These are phyloP conservation scores for Mustelus asterias DNA, from an alignment of 2,113 vertebrate species.

Conservation along the genomic window DNA sequence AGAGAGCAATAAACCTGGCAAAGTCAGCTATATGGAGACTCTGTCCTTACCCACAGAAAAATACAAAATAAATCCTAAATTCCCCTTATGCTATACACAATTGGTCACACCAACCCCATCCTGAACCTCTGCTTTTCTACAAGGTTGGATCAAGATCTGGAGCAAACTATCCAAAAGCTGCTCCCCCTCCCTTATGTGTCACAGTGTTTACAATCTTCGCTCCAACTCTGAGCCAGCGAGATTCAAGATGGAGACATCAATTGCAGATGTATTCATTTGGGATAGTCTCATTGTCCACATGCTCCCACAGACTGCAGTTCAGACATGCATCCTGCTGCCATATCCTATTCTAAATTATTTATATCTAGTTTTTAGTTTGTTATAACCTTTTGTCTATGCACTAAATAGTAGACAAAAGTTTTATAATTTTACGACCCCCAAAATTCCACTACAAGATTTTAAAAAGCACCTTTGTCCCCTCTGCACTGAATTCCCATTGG, in stretches of 20 bases:
- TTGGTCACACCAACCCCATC: not conserved
- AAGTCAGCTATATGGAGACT: not conserved
- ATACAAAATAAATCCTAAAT: not conserved
- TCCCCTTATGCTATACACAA: not conserved
- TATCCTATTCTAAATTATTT: not conserved
- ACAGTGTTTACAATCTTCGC: not conserved
- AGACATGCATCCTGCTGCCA: not conserved
- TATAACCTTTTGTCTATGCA: not conserved
- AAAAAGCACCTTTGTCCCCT: not conserved
- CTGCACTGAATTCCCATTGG: not conserved
- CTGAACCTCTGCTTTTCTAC: too few species aligned
- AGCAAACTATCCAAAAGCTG: not conserved
- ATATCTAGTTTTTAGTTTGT: not conserved
- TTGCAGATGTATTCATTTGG: not conserved
- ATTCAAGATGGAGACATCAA: not conserved
- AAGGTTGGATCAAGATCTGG: not conserved
- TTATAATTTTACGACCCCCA: not conserved
- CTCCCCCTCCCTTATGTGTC: not conserved
- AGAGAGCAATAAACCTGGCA: too few species aligned
- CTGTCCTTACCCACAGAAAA: not conserved
- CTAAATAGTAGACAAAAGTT: not conserved
- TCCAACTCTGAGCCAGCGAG: not conserved
- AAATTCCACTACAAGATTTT: not conserved
- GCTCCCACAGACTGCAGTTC: not conserved
- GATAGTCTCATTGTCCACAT: not conserved